Evolutionary conservation across 2,797 vertebrate genomes (phyloP), one percentile per base, ranked within the genome.

Genomic region (Florisuga fusca): DNA sequence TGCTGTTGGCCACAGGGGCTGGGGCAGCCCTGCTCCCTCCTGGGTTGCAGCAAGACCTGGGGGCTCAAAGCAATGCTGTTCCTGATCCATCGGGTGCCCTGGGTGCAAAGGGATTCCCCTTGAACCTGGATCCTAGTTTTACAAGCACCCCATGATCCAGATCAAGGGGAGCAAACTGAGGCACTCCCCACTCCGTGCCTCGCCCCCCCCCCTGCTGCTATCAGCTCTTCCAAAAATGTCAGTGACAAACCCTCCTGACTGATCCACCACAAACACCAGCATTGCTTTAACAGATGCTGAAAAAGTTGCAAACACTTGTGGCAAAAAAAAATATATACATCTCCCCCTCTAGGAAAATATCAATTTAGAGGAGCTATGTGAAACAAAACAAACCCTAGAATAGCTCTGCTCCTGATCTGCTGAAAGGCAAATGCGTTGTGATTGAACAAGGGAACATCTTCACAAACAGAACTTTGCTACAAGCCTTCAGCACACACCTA

Each of bases 401-500:
- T 9, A 43, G 15, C 21, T 46, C 33, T 31, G 61, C 18, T 68
- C 33, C 46, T 4, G 9, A 55, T 66, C 55, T 54, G 25, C 62
- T 77, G 31, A 77, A 71, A 62, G 50, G 27, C 85, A 89, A 71
- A 76, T 1, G 3, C 3, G 2, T 10, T 59, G 67, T 72, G 57
- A 33, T 15, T 19, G 34, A 74, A 84, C 7, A 29, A 63, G 73
- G 48, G 71, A 80, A 2, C 22, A 89, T 4, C 61, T 83, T 69
- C 21, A 63, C 36, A 51, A 31, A 15, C 15, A 92, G 48, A 77
- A 89, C 51, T 82, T 82, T 61, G 67, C 36, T 29, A 22, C 19
- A 38, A 87, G 31, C 41, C 64, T 87, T 74, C 73, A 85, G 73
- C 64, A 93, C 29, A 87, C 69, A 77, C 45, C 54, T 22, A 82